phyloP scores from a whole-genome alignment of 2,888 invertebrate genomes.

The Orthosia gracilis region DNA sequence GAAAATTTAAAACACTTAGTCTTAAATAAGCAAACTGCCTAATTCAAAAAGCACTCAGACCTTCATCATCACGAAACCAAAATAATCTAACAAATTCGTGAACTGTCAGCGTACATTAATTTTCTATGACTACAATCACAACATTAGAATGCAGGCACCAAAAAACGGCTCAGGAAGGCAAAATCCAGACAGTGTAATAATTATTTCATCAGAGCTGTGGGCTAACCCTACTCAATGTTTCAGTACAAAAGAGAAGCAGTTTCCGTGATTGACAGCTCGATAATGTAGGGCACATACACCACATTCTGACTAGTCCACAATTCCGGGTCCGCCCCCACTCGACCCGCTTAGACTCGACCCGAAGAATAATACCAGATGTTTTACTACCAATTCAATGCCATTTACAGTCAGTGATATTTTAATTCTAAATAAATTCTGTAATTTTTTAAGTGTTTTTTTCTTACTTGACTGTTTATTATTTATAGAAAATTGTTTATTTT shows the following conservation, averaged over 20 bases:
- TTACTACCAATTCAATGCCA: too few relatives aligned
- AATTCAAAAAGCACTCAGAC: slow-evolving; percentile 28
- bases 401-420: too few relatives aligned
- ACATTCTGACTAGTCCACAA: slow-evolving; percentile 27
- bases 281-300: slow-evolving; percentile 55
- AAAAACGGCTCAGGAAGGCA: slow-evolving; percentile 40
- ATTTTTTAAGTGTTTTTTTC: too few relatives aligned
- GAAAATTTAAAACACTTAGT: not conserved
- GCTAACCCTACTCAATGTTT: slow-evolving; percentile 67
- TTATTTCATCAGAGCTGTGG: slow-evolving; percentile 61
- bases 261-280: slow-evolving; percentile 64
- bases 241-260: slow-evolving; percentile 61
- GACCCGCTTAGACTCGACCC: too few relatives aligned
- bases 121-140: slow-evolving; percentile 47
- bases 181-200: slow-evolving; percentile 58
- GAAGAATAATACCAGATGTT: too few relatives aligned
- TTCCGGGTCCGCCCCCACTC: too few relatives aligned
- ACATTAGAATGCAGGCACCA: not conserved
- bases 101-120: slow-evolving; percentile 23
- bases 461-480: too few relatives aligned
- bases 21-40: slow-evolving; percentile 6
- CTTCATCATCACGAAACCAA: not conserved
- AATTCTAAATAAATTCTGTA: too few relatives aligned
- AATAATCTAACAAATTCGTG: slow-evolving; percentile 11
- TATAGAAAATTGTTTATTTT: too few relatives aligned